A percentile compares a stretch with the other conserved stretches of the same genome.
These are phyloP conservation scores for Melipona beecheii DNA, from an alignment of 2,888 invertebrate species.

Conservation along the genomic window DNA sequence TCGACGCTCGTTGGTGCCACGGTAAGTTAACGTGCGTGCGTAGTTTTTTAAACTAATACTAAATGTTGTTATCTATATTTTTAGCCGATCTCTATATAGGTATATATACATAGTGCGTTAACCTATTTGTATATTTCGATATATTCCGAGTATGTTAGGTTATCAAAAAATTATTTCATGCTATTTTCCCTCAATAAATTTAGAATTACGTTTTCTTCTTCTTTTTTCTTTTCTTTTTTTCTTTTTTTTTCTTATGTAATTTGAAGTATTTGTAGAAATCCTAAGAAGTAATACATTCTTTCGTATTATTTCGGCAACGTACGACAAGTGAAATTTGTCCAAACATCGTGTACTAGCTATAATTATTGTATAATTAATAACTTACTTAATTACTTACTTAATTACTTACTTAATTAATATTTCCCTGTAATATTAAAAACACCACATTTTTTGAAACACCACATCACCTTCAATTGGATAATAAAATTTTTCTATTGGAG, in stretches of 20 bases:
- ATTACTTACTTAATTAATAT: background rate
- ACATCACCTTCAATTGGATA: background rate
- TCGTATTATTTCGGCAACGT: background rate
- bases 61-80: slow-evolving; percentile 22
- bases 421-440: background rate
- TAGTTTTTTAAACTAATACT: background rate
- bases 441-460: background rate
- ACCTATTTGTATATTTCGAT: slow-evolving; percentile 41
- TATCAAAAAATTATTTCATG: background rate
- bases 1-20: background rate
- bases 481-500: background rate
- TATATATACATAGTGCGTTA: slow-evolving; percentile 41
- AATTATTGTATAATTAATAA: background rate
- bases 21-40: background rate
- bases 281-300: background rate
- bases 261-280: background rate
- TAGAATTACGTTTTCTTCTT: background rate
- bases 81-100: slow-evolving; percentile 23
- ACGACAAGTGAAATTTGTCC: background rate
- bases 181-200: background rate
- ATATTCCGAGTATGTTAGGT: slow-evolving; percentile 11
- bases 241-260: background rate
- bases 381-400: background rate
- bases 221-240: no score
- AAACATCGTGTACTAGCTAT: background rate